Percentiles rank a stretch among this genome's conserved stretches.
These are phyloP conservation scores for Epizoanthus illoricatus DNA, from an alignment of 92 coral and sea anemone genomes.

Conservation along the genomic window DNA sequence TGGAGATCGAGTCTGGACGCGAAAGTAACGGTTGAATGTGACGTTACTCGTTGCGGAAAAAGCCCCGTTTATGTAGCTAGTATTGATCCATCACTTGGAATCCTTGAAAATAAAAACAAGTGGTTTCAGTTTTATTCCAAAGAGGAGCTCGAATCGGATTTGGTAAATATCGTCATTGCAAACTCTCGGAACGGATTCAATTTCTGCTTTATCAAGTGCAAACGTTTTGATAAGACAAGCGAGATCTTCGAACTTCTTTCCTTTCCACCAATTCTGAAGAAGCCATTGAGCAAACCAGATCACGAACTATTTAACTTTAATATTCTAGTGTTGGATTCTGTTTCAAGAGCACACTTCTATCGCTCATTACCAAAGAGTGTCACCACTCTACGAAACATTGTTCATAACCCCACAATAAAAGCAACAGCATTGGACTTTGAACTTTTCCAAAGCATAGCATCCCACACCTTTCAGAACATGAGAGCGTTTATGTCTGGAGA, in stretches of 20 bases:
- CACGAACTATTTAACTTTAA: constrained; percentile 49
- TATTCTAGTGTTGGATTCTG: constrained; percentile 70
- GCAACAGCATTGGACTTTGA: constrained; percentile 68
- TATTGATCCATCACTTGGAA: constrained; percentile 53
- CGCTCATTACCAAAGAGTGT: constrained; percentile 69
- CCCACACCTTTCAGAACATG: constrained; percentile 54
- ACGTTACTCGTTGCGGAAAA: constrained; percentile 49
- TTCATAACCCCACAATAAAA: constrained; percentile 31
- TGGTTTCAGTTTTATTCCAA: constrained; percentile 47
- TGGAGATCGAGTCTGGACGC: constrained; percentile 12
- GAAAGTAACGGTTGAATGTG: constrained; percentile 40
- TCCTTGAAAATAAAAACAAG: constrained; percentile 35
- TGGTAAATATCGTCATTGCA: constrained; percentile 35
- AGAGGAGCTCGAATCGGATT: constrained; percentile 38
- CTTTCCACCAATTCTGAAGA: constrained; percentile 43
- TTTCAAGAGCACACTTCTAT: constrained; percentile 77
- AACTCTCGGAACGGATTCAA: constrained; percentile 56
- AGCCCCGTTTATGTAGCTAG: constrained; percentile 56
- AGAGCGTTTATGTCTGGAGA: constrained; percentile 55
- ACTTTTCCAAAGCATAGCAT: constrained; percentile 62
- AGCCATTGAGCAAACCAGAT: not conserved
- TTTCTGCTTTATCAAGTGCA: constrained; percentile 59
- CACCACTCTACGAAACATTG: constrained; percentile 43
- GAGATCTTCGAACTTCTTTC: constrained; percentile 34
- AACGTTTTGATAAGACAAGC: constrained; percentile 4